Percentiles rank a stretch among this genome's conserved stretches.
These are phyloP conservation scores for Hydrochoerus hydrochaeris DNA, from an alignment of 2,113 vertebrate species.

Conservation along the genomic window DNA sequence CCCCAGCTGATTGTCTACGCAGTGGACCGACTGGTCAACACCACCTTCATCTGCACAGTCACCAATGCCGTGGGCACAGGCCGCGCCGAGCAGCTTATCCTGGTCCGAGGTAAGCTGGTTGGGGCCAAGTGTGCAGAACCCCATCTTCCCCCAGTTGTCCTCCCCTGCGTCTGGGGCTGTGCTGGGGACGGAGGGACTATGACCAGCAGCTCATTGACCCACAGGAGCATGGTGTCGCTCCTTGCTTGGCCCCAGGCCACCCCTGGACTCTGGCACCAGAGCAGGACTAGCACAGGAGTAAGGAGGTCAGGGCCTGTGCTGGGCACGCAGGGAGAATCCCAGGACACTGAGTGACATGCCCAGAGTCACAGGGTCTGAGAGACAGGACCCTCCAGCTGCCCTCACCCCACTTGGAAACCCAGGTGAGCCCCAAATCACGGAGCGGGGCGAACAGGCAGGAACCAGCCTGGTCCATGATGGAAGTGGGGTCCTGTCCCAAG, in stretches of 20 bases:
- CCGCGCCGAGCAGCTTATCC: slow-evolving; percentile 84
- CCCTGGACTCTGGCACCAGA: not conserved
- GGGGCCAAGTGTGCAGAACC: fast-evolving
- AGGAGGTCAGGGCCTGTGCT: not conserved
- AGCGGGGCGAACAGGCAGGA: fast-evolving
- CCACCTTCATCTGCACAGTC: slow-evolving; percentile 92
- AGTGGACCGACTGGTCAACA: slow-evolving; percentile 89
- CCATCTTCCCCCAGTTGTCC: not conserved
- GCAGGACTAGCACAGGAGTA: not conserved
- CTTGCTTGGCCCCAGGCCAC: not conserved
- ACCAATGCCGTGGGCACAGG: slow-evolving; percentile 87
- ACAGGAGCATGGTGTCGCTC: not conserved
- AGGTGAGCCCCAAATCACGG: not conserved
- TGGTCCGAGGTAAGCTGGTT: slow-evolving; percentile 89
- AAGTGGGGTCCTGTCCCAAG: fast-evolving
- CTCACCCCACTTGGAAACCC: not conserved
- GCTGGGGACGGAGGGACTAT: not conserved
- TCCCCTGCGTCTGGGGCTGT: not conserved
- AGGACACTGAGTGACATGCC: not conserved
- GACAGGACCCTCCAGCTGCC: not conserved
- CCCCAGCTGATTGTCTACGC: slow-evolving; percentile 87
- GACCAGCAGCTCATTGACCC: slow-evolving; percentile 82
- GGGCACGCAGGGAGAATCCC: not conserved
- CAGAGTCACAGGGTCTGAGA: not conserved
- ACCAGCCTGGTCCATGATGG: not conserved